Evolutionary conservation across 2,113 vertebrate genomes (phyloP).

Genomic region (Hoplias malabaricus): DNA sequence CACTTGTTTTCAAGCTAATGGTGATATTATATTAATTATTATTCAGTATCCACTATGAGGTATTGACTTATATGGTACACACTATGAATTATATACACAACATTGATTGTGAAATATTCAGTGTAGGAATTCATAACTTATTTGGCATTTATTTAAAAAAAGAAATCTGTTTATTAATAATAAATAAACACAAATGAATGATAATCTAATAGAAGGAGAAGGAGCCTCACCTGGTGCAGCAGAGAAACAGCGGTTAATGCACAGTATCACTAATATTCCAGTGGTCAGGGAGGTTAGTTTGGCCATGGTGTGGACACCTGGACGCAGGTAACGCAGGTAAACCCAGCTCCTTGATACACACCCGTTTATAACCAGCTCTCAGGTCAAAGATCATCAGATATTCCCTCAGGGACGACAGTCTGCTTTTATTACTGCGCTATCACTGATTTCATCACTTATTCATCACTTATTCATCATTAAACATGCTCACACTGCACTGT

Average conservation of each 20-base stretch:
- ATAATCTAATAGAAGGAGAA: not conserved
- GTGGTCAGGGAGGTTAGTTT: constrained; percentile 11
- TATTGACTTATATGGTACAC: too few species aligned
- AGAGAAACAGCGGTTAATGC: constrained; percentile 41
- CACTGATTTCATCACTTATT: not conserved
- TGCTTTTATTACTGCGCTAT: not conserved
- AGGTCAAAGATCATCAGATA: constrained; percentile 34
- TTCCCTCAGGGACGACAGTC: not conserved
- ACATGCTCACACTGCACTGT: not conserved
- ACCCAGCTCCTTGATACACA: not conserved
- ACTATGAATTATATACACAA: too few species aligned
- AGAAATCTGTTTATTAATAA: too few species aligned
- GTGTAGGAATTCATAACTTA: too few species aligned
- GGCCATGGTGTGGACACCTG: constrained; percentile 56
- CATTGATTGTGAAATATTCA: too few species aligned
- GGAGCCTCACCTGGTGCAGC: constrained; percentile 61
- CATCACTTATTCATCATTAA: constrained; percentile 4
- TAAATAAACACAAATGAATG: too few species aligned
- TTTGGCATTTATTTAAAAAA: too few species aligned
- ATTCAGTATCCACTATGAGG: too few species aligned
- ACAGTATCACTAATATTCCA: constrained; percentile 65
- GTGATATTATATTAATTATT: too few species aligned
- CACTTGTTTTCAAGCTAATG: too few species aligned
- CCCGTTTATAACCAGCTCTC: constrained; percentile 35
- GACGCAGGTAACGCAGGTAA: not conserved